A percentile compares a stretch with the other conserved stretches of the same genome.
Conservation (phyloP, 2,888 invertebrate species). For the Agrochola litura region DNA sequence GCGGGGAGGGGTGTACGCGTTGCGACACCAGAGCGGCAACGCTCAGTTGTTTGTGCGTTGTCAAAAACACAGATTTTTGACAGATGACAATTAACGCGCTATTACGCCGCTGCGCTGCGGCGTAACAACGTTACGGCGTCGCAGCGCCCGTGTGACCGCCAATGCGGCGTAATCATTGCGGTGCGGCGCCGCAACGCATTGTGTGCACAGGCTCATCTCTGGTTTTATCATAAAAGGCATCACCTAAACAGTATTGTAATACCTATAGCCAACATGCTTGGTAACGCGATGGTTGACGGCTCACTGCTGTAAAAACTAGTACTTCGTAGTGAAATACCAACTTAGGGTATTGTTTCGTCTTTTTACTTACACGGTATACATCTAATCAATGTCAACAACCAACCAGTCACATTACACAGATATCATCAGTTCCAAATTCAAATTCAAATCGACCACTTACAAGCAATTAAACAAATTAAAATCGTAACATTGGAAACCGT, state of each 20-base stretch:
- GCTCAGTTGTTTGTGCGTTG: no score
- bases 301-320: constrained; percentile 27
- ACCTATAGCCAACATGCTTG: neutral
- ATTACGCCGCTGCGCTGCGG: no score
- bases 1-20: no score
- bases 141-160: no score
- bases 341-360: neutral
- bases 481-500: constrained; percentile 42
- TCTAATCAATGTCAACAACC: constrained; percentile 26
- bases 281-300: no score
- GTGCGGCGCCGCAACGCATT: no score
- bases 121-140: no score
- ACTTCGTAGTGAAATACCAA: neutral
- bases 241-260: constrained; percentile 9
- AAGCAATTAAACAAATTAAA: constrained; percentile 60
- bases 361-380: constrained; percentile 15
- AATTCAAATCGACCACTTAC: constrained; percentile 59
- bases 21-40: no score
- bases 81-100: no score
- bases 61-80: no score
- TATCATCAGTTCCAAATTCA: constrained; percentile 60
- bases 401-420: constrained; percentile 41
- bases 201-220: no score
- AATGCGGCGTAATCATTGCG: no score
- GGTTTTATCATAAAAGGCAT: neutral